Evolutionary conservation across 2,888 invertebrate genomes (phyloP), one percentile per base, ranked within the genome.

Genomic region (Merodon equestris): DNA sequence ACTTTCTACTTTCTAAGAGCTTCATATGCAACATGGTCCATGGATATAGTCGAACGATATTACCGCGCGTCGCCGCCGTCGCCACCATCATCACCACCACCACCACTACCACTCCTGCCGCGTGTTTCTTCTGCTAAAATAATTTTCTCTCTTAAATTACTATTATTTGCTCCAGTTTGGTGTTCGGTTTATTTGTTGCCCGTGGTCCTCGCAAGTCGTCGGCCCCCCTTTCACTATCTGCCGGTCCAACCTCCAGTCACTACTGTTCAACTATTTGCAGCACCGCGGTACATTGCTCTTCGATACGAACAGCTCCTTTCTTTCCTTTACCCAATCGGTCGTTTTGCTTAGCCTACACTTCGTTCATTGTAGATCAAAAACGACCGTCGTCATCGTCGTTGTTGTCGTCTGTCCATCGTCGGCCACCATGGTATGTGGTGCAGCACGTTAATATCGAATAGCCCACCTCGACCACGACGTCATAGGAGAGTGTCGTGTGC

Each of bases 401-500:
- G 27, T 27, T 27, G 27, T 27, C 27, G 27, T 27, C 27, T 27
- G 27, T 53, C 54, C 58, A 34, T 63, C 27, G 27, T 4, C 27
- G 27, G 7, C 27, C 27, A 36, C 40, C n/a, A 18, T 40, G 42
- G 12, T 57, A 14, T 50, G 10, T 63, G 44, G 50, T 61, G 42
- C 61, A 60, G 47, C 54, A 66, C 50, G 60, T 45, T 47, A 18
- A 68, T 27, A 27, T 27, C 27, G 27, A 27, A 40, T n/a, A n/a
- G 34, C 45, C 54, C 10, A 42, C 45, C 19, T 18, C 54, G 54
- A n/a, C 17, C 63, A 13, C 73, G 60, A 74, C 74, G 70, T 79
- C 79, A 79, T 79, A 64, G 60, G 79, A 79, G 79, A 79, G 79
- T 79, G 79, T 79, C 79, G 79, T 79, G 79, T 79, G 79, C 79